Base-by-base conservation (phyloP, 2,888 invertebrate genomes). In the Antheraea assamensis region DNA sequence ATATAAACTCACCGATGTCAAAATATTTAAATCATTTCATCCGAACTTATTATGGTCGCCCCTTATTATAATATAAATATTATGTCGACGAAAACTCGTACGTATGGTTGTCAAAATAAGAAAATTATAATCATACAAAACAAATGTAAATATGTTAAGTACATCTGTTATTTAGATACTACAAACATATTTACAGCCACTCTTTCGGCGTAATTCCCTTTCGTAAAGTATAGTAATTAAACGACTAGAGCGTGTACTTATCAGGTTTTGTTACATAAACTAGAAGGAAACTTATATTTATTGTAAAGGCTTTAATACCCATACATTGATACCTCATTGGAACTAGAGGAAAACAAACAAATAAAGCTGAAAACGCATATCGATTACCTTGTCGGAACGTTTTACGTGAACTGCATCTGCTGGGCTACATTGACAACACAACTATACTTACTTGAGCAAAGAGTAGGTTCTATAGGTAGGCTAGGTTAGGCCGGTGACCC, bases 401-500 rank as follows among this genome's bases (percentile, higher is more conserved):
- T 77, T 77, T 77, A 77, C 79, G 79, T 78, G 76, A 77, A 79
- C 79, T 80, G 84, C 80, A 82, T 84, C 83, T 85, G 79, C 84
- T 80, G 82, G 84, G 83, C 85, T 87, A 84, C 83, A 83, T 82
- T 83, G 3, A 64, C 80, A 84, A 85, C 88, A 88, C 80, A 88
- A 87, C 89, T 88, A 89, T 78, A 91, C 92, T 91, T 91, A 92
- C 90, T 89, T 87, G 88, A 81, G 81, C 84, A 85, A 86, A 85
- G 83, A 81, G 81, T 83, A 80, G 84, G 78, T 87, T 88, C 72
- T 87, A 88, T 87, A 88, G 79, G 84, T 82, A 87, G 89, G 89
- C 88, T 90, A 89, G 90, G 91, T 91, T 91, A 90, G 90, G 88
- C 91, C 92, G 92, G 91, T 92, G 93, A 93, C 92, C 93, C 88